A percentile compares a stretch with the other conserved stretches of the same genome.
Conservation (phyloP, 2,888 invertebrate genomes). For the Amphipoea oculea region DNA sequence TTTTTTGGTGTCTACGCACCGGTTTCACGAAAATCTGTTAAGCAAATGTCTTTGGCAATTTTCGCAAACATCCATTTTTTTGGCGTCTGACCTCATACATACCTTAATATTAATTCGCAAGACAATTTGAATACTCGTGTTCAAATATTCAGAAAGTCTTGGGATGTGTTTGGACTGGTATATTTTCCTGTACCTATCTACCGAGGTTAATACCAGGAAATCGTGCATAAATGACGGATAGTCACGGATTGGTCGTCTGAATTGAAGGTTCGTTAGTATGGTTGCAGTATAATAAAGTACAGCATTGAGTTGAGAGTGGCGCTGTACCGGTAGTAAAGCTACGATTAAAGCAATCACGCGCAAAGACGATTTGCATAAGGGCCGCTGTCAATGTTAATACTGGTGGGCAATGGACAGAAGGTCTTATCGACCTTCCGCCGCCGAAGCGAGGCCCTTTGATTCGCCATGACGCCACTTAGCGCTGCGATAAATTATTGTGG, state of each 20-base stretch:
- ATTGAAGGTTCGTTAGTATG: slow-evolving; percentile 75
- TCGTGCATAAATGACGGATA: slow-evolving; percentile 71
- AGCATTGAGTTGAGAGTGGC: slow-evolving; percentile 58
- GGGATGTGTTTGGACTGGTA: slow-evolving; percentile 51
- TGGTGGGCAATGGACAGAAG: slow-evolving; percentile 82
- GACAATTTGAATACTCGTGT: slow-evolving; percentile 60
- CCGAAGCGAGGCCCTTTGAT: slow-evolving; percentile 85
- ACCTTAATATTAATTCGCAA: slow-evolving; percentile 67
- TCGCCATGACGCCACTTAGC: slow-evolving; percentile 81
- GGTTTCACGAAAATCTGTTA: slow-evolving; percentile 45
- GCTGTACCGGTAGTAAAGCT: slow-evolving; percentile 67
- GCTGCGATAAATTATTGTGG: slow-evolving; percentile 70
- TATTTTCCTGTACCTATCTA: slow-evolving; percentile 63
- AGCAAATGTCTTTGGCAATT: slow-evolving; percentile 49
- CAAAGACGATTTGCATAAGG: slow-evolving; percentile 87
- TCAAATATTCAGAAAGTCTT: slow-evolving; percentile 64
- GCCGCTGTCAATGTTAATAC: slow-evolving; percentile 83
- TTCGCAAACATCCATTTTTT: slow-evolving; percentile 62
- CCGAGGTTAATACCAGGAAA: slow-evolving; percentile 72
- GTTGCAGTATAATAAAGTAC: slow-evolving; percentile 68
- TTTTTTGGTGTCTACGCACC: slow-evolving; percentile 27
- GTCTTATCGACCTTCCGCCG: slow-evolving; percentile 83
- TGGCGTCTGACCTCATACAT: slow-evolving; percentile 53
- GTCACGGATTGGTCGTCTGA: slow-evolving; percentile 72
- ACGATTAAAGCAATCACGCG: slow-evolving; percentile 71